Evolutionary conservation across 2,113 vertebrate genomes (phyloP), one percentile per base, ranked within the genome.

Genomic region (Picathartes gymnocephalus): DNA sequence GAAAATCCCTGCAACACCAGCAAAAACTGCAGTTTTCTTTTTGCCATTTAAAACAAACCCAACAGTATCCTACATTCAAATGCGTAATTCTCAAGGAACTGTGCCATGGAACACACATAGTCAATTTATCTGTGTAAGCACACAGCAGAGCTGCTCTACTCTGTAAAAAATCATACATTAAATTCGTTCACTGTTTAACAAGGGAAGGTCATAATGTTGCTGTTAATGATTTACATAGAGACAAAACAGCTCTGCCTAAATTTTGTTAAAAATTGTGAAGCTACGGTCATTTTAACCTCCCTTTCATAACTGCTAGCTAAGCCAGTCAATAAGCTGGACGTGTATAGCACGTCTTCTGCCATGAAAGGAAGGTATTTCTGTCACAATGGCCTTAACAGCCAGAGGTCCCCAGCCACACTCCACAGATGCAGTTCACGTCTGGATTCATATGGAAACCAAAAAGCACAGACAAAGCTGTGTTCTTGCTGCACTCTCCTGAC

Each of bases 221-320:
- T 71, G 81, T 95, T 95, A 94, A 96, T 92, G 48, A 92, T 92
- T 95, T 82, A 96, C 74, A 62, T 1, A n/a, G 18, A 37, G 30
- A 68, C 66, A 91, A 84, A 90, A 48, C 16, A 54, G 37, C 24
- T 84, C 56, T 74, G 40, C 24, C 53, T 72, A 81, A 81, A 79
- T 90, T 79, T 92, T 83, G 37, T 89, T 54, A 24, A 65, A 72
- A 95, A 68, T 42, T 51, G 19, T 57, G 53, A 81, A 28, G 24
- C 10, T 57, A 37, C 0, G 0, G 69, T 81, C 13, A 71, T 81
- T 83, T 89, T 81, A 91, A 83, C 60, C 31, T 74, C 24, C 35
- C 33, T 86, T 65, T 88, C 56, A 4, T 35, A 76, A 83, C 48
- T 71, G 39, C 66, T 51, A 45, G 31, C 24, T 64, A 91, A 79